Conservation (phyloP, 2,888 invertebrate genomes). For the Acrobasis repandana region DNA sequence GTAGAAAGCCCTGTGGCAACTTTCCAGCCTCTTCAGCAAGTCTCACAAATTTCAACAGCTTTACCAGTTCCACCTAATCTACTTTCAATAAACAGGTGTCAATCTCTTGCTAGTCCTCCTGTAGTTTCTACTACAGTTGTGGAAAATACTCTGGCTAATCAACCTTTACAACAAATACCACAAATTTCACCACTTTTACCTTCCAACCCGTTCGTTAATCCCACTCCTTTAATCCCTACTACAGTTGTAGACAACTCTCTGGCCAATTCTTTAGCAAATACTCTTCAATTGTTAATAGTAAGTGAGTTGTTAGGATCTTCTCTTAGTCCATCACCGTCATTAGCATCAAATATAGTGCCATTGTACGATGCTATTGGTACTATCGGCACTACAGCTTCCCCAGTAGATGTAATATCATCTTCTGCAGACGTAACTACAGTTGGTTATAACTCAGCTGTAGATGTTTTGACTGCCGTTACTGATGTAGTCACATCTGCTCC, state of each 20-base stretch:
- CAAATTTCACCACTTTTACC: neutral
- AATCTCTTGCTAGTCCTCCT: too few relatives aligned
- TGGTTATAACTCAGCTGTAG: conserved; percentile 4
- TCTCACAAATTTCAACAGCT: neutral
- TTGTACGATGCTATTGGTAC: conserved; percentile 26
- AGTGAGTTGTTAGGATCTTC: conserved; percentile 55
- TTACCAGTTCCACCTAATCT: too few relatives aligned
- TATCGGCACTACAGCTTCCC: conserved; percentile 22
- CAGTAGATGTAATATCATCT: neutral
- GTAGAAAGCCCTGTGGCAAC: conserved; percentile 5
- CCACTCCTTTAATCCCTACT: conserved; percentile 39
- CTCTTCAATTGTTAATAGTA: conserved; percentile 58
- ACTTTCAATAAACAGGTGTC: too few relatives aligned
- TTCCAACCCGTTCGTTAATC: conserved; percentile 20
- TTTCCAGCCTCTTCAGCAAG: neutral
- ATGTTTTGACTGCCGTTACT: conserved; percentile 10
- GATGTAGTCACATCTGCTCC: conserved; percentile 10
- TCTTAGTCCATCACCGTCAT: conserved; percentile 26
- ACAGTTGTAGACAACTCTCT: conserved; percentile 59
- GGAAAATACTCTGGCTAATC: conserved; percentile 3
- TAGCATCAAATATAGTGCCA: conserved; percentile 21
- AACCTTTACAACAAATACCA: neutral
- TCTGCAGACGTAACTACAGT: conserved; percentile 8
- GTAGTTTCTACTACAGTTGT: neutral
- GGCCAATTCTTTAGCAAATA: conserved; percentile 58